These are phyloP conservation scores for Ectropis grisescens DNA, from an alignment of 1,140 invertebrate species.

Conservation along the genomic window DNA sequence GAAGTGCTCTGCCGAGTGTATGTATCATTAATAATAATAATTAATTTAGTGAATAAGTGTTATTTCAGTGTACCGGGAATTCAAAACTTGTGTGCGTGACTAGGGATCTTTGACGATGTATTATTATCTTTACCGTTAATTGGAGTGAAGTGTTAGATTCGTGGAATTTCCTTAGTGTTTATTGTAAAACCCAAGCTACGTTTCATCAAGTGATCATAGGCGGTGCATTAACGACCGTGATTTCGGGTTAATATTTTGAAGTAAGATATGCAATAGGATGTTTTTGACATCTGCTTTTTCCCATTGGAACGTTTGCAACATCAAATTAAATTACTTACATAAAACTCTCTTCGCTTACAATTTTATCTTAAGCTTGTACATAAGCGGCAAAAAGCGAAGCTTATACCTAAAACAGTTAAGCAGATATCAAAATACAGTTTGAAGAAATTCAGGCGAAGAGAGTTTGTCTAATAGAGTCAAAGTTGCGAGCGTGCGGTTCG, in stretches of 20 bases:
- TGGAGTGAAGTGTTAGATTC: constrained; percentile 45
- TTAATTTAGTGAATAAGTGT: constrained; percentile 15
- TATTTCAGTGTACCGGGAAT: constrained; percentile 16
- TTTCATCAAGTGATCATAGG: constrained; percentile 47
- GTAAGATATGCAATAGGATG: constrained; percentile 47
- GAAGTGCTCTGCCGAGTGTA: no score
- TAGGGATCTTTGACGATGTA: constrained; percentile 9
- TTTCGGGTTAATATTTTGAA: constrained; percentile 47
- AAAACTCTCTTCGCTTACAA: no score
- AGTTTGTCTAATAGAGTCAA: constrained; percentile 74
- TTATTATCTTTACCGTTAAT: constrained; percentile 8
- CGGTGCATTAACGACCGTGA: constrained; percentile 62
- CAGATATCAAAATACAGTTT: constrained; percentile 49
- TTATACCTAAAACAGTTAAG: constrained; percentile 25
- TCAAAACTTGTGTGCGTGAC: constrained; percentile 21
- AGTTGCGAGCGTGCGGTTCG: constrained; percentile 81
- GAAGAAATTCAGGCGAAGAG: constrained; percentile 52
- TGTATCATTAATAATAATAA: constrained; percentile 30
- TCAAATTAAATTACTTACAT: no score
- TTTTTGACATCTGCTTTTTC: constrained; percentile 43
- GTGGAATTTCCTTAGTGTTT: constrained; percentile 61
- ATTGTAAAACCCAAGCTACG: constrained; percentile 40
- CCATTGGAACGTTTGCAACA: no score
- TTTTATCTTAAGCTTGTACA: no score
- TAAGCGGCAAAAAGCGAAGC: no score